Base-by-base conservation (phyloP, 1,140 invertebrate species). In the Eurosta solidaginis region DNA sequence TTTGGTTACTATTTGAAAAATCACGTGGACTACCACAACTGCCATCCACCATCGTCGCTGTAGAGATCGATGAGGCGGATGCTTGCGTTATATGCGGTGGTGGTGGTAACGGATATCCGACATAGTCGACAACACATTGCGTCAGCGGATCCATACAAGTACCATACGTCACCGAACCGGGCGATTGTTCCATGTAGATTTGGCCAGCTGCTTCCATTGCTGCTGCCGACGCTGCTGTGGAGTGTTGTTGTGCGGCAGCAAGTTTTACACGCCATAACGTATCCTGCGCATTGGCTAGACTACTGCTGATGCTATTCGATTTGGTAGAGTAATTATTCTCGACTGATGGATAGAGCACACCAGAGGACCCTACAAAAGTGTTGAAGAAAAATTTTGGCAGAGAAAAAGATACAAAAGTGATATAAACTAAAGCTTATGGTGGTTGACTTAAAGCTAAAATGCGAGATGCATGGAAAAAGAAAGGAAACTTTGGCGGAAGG, bases 221-320 rank as follows among this genome's bases (percentile, higher is more conserved):
- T 33, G 77, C 81, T 89, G 88, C 78, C 89, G 85, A 77, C 87
- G 88, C 42, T 1, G 90, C 90, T 74, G 90, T 90, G 84, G 89
- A 90, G 76, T 90, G 90, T 77, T 90, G 90, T 76, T 90, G 91
- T n/a, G 92, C 93, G 17, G 92, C 93, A 0, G 92, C 93, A 89
- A 94, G 92, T 88, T 96, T 96, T 90, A 96, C 93, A 85, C 96
- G 95, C 95, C 95, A 97, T 81, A 97, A 89, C 9, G 95, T 96
- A 87, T 97, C 96, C 87, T 96, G 95, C 20, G 49, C 76, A 12
- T 54, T 74, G 25, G 76, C 79, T 63, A 79, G 59, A 74, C 85
- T 96, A 40, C 68, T 74, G 17, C 49, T 76, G 42, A 75, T 76
- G 49, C 52, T 76, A 88, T 95, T 95, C 54, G 94, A 95, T 85